phyloP scores from a whole-genome alignment of 2,888 invertebrate genomes.

The Celastrina argiolus region DNA sequence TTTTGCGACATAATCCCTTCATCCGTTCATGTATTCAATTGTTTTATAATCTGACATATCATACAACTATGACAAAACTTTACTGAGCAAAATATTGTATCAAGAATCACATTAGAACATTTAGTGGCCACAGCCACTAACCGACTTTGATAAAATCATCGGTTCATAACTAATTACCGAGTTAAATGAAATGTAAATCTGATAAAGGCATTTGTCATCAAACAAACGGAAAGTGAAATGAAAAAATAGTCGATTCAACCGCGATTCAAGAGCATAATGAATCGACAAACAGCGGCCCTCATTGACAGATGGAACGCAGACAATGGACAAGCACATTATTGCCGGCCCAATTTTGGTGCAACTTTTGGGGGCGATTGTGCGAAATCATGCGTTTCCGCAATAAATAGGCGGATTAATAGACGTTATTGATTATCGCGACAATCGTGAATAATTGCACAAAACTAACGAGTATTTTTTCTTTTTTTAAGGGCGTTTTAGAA shows the following conservation, averaged over 20 bases:
- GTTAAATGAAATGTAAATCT: not conserved
- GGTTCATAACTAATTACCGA: not conserved
- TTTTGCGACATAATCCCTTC: no score
- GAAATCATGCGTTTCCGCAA: slow-evolving; percentile 48
- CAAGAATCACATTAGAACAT: no score
- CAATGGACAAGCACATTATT: slow-evolving; percentile 57
- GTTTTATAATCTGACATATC: no score
- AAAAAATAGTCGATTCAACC: not conserved
- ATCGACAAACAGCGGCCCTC: slow-evolving; percentile 46
- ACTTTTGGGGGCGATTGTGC: slow-evolving; percentile 62
- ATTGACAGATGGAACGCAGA: slow-evolving; percentile 66
- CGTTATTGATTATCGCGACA: slow-evolving; percentile 34
- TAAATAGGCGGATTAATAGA: slow-evolving; percentile 31
- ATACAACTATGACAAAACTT: no score
- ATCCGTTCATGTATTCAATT: no score
- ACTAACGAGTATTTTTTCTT: slow-evolving; percentile 2
- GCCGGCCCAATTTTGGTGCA: slow-evolving; percentile 55
- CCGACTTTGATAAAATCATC: not conserved
- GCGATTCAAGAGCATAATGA: slow-evolving; percentile 12
- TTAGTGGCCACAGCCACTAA: not conserved
- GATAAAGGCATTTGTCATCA: not conserved
- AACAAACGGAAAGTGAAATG: slow-evolving; percentile 1
- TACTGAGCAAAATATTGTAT: no score
- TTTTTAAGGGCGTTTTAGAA: not conserved
- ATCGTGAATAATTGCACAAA: slow-evolving; percentile 32